Base-by-base conservation (phyloP, 1,140 invertebrate species). In the Zophobas morio region DNA sequence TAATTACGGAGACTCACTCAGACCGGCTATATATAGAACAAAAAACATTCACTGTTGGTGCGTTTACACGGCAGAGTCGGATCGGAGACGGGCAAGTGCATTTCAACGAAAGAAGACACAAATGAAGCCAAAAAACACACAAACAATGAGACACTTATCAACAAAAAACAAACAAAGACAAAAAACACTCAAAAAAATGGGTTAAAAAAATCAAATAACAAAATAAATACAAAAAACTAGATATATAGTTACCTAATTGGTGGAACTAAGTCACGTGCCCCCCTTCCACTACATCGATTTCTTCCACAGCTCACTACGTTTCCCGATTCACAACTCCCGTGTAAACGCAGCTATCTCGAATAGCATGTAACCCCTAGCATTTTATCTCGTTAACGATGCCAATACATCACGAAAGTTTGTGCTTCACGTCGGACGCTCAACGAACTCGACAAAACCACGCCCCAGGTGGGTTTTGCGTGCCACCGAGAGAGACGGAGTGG, bases 11-110 rank as follows among this genome's bases (percentile, higher is more conserved):
- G 78, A 76, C 78, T 78, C 78, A 80, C 78, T 80, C 71, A 80
- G 80, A 70, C 75, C 72, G 75, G 77, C 80, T 81, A 81, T 81
- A 81, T 81, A 81, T 81, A 81, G 78, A 78, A 79, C 78, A 81
- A 81, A 81, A 81, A 81, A 77, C 57, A 54, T 66, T 66, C 60
- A 76, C 73, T 46, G 32, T 54, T 8, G 46, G 35, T 53, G 40
- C 72, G 80, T 78, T 77, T 81, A 81, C 78, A 81, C 53, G 32
- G 1, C 20, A 8, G 42, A 6, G n/a, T 49, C 33, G 8, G n/a
- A 71, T n/a, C 46, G 53, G 47, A 20, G 49, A 20, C 20, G 20
- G 20, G 20, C 20, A 20, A 20, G 20, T 20, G 20, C 53, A 34
- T 32, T 4, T 56, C n/a, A 6, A 56, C 32, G 2, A 5, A 56